Conservation (phyloP, 2,888 invertebrate species). For the Erynnis tages region DNA sequence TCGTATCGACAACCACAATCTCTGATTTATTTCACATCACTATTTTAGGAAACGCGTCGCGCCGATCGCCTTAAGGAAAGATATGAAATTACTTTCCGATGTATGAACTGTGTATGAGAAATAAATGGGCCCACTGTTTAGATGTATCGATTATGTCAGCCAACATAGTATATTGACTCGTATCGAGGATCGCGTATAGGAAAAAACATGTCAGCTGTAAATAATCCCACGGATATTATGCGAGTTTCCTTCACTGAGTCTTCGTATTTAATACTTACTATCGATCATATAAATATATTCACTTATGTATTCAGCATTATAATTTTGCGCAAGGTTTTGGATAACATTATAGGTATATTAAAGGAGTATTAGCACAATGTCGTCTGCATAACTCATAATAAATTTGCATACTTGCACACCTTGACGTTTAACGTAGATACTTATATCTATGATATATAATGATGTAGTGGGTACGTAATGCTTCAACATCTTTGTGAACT, state of each 20-base stretch:
- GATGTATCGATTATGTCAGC: conserved; percentile 39
- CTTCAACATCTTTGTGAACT: neutral
- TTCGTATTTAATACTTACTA: neutral
- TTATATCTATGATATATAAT: no score
- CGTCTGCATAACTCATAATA: conserved; percentile 6
- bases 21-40: conserved; percentile 78
- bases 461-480: neutral
- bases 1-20: conserved; percentile 64
- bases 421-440: neutral
- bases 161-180: conserved; percentile 32
- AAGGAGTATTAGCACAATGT: conserved; percentile 17
- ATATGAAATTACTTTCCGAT: conserved; percentile 71
- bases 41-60: conserved; percentile 77
- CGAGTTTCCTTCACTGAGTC: conserved; percentile 11
- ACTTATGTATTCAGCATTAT: conserved; percentile 6
- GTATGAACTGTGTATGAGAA: conserved; percentile 55
- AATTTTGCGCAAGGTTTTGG: conserved; percentile 9
- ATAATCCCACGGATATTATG: conserved; percentile 36
- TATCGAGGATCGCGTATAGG: conserved; percentile 24
- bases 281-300: neutral
- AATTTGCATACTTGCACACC: conserved; percentile 22
- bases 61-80: conserved; percentile 64
- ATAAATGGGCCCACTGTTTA: conserved; percentile 46
- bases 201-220: conserved; percentile 27
- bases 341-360: neutral